These are phyloP conservation scores for Condylura cristata DNA, from an alignment of 2,113 vertebrate species.

Conservation along the genomic window DNA sequence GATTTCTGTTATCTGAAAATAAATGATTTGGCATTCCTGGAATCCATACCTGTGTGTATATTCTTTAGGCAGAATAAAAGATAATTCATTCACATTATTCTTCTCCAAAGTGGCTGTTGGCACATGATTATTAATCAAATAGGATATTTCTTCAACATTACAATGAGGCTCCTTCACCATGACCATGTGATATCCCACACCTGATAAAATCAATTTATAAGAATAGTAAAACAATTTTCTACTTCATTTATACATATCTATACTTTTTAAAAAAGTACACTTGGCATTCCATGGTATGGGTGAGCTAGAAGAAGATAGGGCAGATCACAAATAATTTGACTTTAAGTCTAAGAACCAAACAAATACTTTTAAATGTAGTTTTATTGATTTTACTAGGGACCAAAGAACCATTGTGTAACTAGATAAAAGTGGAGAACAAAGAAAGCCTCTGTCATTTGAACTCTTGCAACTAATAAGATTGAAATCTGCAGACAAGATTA, in stretches of 20 bases:
- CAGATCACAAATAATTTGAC: background rate
- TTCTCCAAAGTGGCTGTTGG: constrained; percentile 94
- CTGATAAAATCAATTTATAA: constrained; percentile 80
- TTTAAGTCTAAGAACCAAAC: background rate
- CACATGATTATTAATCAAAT: constrained; percentile 91
- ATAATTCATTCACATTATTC: constrained; percentile 93
- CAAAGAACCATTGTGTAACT: background rate
- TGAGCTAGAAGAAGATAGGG: background rate
- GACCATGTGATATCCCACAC: constrained; percentile 97
- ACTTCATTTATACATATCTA: background rate
- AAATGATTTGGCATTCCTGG: background rate
- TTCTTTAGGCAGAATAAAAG: constrained; percentile 95
- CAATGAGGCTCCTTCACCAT: constrained; percentile 95
- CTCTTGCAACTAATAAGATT: background rate
- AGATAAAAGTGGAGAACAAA: background rate
- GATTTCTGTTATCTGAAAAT: background rate
- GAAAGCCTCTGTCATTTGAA: background rate
- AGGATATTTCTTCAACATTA: constrained; percentile 91
- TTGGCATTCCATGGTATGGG: background rate
- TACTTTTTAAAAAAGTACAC: background rate
- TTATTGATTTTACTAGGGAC: background rate
- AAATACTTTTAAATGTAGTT: background rate
- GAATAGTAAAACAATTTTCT: background rate
- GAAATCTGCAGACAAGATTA: constrained; percentile 2
- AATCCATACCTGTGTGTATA: constrained; percentile 90